Conservation (phyloP, 1,140 invertebrate genomes). For the Zaprionus taronus region DNA sequence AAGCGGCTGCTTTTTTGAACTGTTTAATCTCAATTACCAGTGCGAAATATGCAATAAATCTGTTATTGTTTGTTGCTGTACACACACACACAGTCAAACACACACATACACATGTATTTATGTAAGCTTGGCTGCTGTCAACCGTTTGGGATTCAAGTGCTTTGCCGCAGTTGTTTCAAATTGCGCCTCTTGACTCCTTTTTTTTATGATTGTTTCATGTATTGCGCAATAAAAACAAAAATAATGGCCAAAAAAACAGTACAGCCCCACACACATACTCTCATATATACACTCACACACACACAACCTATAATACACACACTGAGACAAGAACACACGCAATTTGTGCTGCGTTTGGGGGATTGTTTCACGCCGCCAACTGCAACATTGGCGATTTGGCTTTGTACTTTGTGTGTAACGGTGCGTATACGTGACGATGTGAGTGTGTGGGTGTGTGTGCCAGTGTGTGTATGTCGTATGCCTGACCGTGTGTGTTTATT, state of each 20-base stretch:
- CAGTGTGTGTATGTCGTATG: constrained; percentile 3
- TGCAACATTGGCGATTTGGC: constrained; percentile 59
- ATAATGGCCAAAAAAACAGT: constrained; percentile 67
- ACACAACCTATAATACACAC: background rate
- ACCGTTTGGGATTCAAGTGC: constrained; percentile 70
- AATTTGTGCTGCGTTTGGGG: constrained; percentile 74
- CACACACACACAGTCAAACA: constrained; percentile 13
- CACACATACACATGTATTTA: background rate
- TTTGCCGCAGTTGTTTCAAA: constrained; percentile 74
- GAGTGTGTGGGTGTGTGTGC: constrained; percentile 24
- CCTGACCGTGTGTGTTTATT: constrained; percentile 12
- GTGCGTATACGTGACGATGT: constrained; percentile 23
- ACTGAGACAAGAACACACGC: constrained; percentile 52
- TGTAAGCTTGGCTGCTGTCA: constrained; percentile 49
- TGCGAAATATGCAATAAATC: constrained; percentile 79
- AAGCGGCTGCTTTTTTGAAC: constrained; percentile 76
- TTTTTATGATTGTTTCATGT: constrained; percentile 73
- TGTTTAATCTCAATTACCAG: constrained; percentile 82
- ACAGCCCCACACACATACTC: background rate
- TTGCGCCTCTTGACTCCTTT: constrained; percentile 58
- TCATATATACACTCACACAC: background rate
- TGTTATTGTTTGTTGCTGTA: constrained; percentile 74
- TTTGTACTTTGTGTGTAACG: constrained; percentile 39
- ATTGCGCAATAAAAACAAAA: constrained; percentile 78
- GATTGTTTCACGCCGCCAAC: constrained; percentile 42